Evolutionary conservation across 2,888 invertebrate genomes (phyloP).

Genomic region (Cephus pygmeus): DNA sequence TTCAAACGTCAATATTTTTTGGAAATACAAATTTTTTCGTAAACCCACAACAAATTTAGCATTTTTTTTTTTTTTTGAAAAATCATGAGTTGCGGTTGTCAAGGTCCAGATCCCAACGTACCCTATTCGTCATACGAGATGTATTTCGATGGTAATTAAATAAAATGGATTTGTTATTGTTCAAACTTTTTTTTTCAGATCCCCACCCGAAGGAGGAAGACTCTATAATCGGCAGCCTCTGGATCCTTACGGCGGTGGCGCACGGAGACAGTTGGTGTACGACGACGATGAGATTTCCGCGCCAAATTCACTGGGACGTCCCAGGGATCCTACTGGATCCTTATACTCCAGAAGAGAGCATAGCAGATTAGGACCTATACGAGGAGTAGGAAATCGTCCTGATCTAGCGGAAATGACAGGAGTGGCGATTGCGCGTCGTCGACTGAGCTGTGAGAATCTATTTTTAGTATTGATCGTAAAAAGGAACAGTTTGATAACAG

Average conservation of each 20-base stretch:
- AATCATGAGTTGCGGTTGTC: neutral
- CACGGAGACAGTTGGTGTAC: neutral
- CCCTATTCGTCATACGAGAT: slow-evolving; percentile 1
- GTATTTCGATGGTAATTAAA: neutral
- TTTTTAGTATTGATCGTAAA: neutral
- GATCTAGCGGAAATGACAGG: slow-evolving; percentile 28
- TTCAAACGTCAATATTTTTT: neutral
- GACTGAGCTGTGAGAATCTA: slow-evolving; percentile 32
- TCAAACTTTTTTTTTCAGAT: neutral
- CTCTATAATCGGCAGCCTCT: neutral
- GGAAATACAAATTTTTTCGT: neutral
- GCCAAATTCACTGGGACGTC: neutral
- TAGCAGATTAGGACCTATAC: neutral
- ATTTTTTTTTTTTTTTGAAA: neutral
- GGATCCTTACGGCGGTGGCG: slow-evolving; percentile 1
- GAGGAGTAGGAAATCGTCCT: neutral
- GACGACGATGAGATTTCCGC: neutral
- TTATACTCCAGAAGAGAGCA: neutral
- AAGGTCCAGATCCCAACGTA: neutral
- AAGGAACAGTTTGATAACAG: neutral
- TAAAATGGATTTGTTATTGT: neutral
- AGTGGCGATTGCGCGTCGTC: slow-evolving; percentile 36
- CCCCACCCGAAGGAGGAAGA: slow-evolving; percentile 6
- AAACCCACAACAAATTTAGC: neutral
- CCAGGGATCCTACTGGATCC: neutral